Conservation (phyloP, 2,113 vertebrate genomes). For the Pseudorasbora parva region DNA sequence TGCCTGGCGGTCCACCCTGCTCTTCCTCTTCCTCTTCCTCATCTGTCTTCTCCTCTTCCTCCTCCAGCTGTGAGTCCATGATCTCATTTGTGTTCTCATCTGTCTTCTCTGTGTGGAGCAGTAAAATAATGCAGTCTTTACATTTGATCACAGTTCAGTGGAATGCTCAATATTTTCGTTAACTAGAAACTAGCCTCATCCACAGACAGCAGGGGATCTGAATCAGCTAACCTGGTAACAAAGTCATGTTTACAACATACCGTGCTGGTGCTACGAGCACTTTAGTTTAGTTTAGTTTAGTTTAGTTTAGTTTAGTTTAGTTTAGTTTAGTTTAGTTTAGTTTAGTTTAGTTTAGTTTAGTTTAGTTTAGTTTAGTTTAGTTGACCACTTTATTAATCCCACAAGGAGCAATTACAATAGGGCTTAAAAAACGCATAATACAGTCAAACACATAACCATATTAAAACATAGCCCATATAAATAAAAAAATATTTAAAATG, state of each 20-base stretch:
- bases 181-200: background rate
- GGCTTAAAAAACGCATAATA: too few relatives aligned
- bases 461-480: too few relatives aligned
- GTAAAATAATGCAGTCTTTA: slow-evolving; percentile 18
- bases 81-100: slow-evolving; percentile 69
- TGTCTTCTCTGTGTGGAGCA: slow-evolving; percentile 69
- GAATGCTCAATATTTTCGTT: background rate
- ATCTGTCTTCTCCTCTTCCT: slow-evolving; percentile 71
- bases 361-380: too few relatives aligned
- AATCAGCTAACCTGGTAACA: background rate
- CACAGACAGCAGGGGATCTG: background rate
- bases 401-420: too few relatives aligned
- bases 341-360: too few relatives aligned
- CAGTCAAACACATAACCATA: too few relatives aligned
- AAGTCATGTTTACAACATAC: background rate
- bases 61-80: slow-evolving; percentile 76
- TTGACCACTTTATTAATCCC: too few relatives aligned
- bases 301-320: too few relatives aligned
- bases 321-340: too few relatives aligned
- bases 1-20: slow-evolving; percentile 77
- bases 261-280: background rate
- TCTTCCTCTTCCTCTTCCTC: slow-evolving; percentile 71
- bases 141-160: background rate
- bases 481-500: too few relatives aligned
- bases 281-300: background rate